These are phyloP conservation scores for Priapulus caudatus DNA, from an alignment of 2,888 invertebrate species.

Conservation along the genomic window DNA sequence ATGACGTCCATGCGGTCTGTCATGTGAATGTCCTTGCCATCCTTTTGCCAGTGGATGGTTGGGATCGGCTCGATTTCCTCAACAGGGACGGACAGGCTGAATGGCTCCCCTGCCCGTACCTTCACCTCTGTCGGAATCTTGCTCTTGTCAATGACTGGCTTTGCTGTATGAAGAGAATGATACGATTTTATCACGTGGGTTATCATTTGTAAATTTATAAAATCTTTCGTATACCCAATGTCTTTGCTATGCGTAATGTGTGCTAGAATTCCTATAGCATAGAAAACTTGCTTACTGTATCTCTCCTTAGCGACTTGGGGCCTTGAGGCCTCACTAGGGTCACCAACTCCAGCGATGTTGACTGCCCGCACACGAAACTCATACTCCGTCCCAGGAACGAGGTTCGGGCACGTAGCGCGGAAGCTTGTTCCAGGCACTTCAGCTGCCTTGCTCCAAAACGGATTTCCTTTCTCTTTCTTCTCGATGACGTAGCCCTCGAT, in stretches of 20 bases:
- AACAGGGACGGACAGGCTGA: slow-evolving; percentile 32
- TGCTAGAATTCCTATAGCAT: too few species aligned
- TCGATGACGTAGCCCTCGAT: slow-evolving; percentile 33
- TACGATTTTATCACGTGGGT: too few species aligned
- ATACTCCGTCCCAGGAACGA: slow-evolving; percentile 34
- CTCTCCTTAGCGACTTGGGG: slow-evolving; percentile 30
- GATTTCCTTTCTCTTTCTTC: slow-evolving; percentile 36
- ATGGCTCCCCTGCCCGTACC: slow-evolving; percentile 31
- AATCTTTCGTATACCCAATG: too few species aligned
- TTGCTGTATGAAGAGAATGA: too few species aligned
- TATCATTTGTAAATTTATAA: too few species aligned
- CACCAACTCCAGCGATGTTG: slow-evolving; percentile 35
- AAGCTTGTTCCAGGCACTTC: slow-evolving; percentile 23
- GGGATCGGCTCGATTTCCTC: slow-evolving; percentile 34
- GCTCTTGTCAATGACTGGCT: background rate
- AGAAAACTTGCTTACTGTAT: slow-evolving; percentile 25
- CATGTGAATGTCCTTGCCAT: slow-evolving; percentile 3
- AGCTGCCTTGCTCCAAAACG: slow-evolving; percentile 31
- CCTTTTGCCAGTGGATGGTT: slow-evolving; percentile 21
- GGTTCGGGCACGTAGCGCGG: slow-evolving; percentile 35
- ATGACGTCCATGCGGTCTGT: background rate
- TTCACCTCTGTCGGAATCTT: slow-evolving; percentile 28
- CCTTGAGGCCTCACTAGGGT: slow-evolving; percentile 32
- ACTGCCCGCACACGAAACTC: slow-evolving; percentile 33
- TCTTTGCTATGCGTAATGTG: too few species aligned